These are phyloP conservation scores for Salvelinus fontinalis DNA, from an alignment of 2,113 vertebrate genomes.

Conservation along the genomic window DNA sequence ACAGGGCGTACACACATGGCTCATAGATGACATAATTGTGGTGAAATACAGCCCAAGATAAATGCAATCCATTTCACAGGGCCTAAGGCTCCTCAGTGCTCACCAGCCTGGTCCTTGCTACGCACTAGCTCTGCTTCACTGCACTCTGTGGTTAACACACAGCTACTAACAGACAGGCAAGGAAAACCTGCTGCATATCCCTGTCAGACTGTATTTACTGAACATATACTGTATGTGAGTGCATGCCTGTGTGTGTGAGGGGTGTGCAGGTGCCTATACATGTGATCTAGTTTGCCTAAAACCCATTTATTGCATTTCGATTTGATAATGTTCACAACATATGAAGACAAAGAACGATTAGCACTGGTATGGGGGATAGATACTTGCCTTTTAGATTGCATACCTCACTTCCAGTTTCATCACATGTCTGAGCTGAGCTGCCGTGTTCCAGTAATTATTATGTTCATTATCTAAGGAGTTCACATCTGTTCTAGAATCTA, in stretches of 20 bases:
- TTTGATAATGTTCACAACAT: background rate
- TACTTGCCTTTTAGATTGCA: no score
- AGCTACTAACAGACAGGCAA: background rate
- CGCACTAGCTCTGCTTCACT: background rate
- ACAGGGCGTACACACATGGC: background rate
- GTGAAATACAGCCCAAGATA: constrained; percentile 1
- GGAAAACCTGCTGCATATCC: background rate
- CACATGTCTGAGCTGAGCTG: background rate
- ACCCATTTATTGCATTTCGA: background rate
- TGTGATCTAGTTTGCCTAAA: background rate
- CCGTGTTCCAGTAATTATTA: background rate
- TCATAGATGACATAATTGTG: background rate
- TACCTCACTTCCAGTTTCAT: no score
- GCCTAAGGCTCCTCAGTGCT: background rate
- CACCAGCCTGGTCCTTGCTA: background rate
- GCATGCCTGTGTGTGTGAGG: no score
- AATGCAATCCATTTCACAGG: background rate
- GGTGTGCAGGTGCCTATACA: no score
- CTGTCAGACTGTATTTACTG: background rate
- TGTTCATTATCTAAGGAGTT: background rate
- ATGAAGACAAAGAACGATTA: no score
- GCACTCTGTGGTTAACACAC: constrained; percentile 2
- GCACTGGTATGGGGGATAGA: no score
- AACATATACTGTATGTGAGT: background rate
- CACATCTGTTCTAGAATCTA: background rate